Evolutionary conservation across 2,888 invertebrate genomes (phyloP), one percentile per base, ranked within the genome.

Genomic region (Amphiduros pacificus): DNA sequence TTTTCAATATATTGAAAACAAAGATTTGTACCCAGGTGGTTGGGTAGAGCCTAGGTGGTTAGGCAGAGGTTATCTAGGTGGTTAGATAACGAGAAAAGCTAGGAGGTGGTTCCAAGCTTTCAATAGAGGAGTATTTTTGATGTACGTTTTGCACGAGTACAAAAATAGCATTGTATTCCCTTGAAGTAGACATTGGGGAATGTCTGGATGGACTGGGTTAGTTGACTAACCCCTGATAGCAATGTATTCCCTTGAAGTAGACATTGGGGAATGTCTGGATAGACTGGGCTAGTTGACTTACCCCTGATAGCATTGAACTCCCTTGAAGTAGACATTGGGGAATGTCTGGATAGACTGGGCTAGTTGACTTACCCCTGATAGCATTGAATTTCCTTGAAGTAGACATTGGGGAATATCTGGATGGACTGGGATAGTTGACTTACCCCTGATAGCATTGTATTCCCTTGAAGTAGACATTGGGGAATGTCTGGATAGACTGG

Each of bases 341-440:
- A 22, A 17, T 2, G 58, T 29, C n/a, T 57, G 51, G 26, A 69
- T 58, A 5, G 52, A 28, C 27, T 62, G 32, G n/a, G 67, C 67
- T 14, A 69, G 54, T n/a, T n/a, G n/a, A n/a, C 64, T 56, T 32
- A 67, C 65, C 68, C 68, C 26, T 68, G 60, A 27, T 68, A 68
- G 49, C 64, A 64, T 28, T 65, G 68, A 11, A 68, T 56, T 14
- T 67, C 68, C 26, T 62, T 68, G 59, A 68, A 67, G 44, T 41
- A 48, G 26, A 68, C 63, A 28, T 58, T 58, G 2, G 64, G 60
- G 1, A 68, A 32, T 27, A 58, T 29, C n/a, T 55, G 52, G 26
- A 68, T 59, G 11, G 53, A n/a, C n/a, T n/a, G n/a, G n/a, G n/a
- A n/a, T n/a, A n/a, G n/a, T n/a, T n/a, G n/a, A n/a, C n/a, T n/a